A percentile compares a stretch with the other conserved stretches of the same genome.
Conservation (phyloP, 2,888 invertebrate genomes). For the Leptopterna dolabrata region DNA sequence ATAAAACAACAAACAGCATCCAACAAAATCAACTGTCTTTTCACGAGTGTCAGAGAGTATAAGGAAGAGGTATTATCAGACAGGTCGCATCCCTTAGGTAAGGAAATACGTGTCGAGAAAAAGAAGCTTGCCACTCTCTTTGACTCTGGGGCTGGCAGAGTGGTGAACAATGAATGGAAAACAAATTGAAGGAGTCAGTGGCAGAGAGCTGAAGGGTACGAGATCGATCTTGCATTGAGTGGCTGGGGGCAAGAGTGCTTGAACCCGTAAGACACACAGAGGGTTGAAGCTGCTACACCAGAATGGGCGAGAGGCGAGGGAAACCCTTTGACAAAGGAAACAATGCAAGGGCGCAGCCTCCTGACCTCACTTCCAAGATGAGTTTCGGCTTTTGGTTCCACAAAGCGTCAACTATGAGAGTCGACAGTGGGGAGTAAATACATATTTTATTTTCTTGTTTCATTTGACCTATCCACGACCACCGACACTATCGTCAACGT, state of each 20-base stretch:
- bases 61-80: no score
- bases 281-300: background rate
- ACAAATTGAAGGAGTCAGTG: conserved; percentile 3
- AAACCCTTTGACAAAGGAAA: background rate
- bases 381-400: background rate
- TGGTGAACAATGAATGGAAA: conserved; percentile 14
- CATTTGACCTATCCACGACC: no score
- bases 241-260: background rate
- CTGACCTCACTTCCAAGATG: background rate
- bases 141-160: background rate
- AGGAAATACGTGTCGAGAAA: background rate
- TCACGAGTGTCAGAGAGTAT: no score
- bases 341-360: background rate
- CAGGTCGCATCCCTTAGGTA: background rate
- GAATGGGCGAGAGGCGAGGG: background rate
- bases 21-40: no score
- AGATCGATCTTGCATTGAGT: conserved; percentile 1
- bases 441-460: no score
- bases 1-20: no score
- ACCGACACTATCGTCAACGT: no score
- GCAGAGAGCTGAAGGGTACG: background rate
- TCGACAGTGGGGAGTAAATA: no score
- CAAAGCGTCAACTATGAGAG: background rate
- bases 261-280: background rate
- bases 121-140: background rate